Conservation (phyloP, 2,797 vertebrate species). For the Enteromius fasciolatus region DNA sequence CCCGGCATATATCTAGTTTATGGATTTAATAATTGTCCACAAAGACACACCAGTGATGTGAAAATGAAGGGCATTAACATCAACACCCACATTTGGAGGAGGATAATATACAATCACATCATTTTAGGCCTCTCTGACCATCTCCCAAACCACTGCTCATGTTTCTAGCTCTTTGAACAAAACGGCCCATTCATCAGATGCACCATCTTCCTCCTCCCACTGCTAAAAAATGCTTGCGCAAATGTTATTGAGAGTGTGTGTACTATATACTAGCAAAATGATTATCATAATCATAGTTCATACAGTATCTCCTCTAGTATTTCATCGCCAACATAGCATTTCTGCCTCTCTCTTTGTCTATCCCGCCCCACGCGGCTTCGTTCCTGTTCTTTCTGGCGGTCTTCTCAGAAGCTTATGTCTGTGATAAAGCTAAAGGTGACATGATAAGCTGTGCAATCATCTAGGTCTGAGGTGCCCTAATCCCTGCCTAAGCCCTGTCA, state of each 20-base stretch:
- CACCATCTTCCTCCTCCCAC: constrained; percentile 19
- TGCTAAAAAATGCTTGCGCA: not conserved
- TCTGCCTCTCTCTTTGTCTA: constrained; percentile 28
- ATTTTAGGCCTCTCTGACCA: constrained; percentile 35
- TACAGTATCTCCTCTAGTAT: not conserved
- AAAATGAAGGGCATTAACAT: constrained; percentile 44
- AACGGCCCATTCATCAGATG: constrained; percentile 12
- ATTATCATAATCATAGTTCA: not conserved
- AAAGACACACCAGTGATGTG: constrained; percentile 34
- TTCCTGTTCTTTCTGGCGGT: not conserved
- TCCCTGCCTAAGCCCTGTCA: constrained; percentile 67
- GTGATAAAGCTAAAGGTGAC: constrained; percentile 66
- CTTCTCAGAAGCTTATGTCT: constrained; percentile 42
- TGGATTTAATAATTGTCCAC: constrained; percentile 35
- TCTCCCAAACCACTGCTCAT: constrained; percentile 23
- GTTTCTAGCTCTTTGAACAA: constrained; percentile 5
- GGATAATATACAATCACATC: constrained; percentile 10
- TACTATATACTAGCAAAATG: not conserved
- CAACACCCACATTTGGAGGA: constrained; percentile 21
- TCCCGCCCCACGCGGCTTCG: not conserved
- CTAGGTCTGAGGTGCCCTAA: constrained; percentile 67
- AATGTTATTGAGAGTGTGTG: not conserved
- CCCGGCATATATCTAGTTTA: constrained; percentile 29
- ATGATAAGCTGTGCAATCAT: constrained; percentile 65
- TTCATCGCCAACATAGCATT: not conserved